Evolutionary conservation across 1,140 invertebrate species (phyloP).

Genomic region (Drosophila insularis): DNA sequence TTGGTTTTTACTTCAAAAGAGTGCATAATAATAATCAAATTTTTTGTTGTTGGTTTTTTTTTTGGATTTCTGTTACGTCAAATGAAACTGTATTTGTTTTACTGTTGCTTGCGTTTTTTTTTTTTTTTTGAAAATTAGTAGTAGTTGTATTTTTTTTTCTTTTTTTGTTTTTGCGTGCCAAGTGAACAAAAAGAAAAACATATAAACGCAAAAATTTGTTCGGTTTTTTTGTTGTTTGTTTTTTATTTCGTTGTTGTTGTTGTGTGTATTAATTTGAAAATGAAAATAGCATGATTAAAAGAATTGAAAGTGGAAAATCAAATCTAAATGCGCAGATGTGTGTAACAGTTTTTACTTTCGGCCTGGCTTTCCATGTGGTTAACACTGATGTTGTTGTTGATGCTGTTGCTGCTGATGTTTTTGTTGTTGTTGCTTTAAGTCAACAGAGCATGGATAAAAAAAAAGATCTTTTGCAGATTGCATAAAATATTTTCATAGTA

Average conservation of each 20-base stretch:
- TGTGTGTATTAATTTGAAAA: constrained; percentile 23
- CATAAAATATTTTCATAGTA: constrained; percentile 53
- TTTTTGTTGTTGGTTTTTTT: neutral
- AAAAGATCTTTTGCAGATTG: constrained; percentile 39
- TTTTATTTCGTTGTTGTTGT: neutral
- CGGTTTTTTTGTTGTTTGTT: constrained; percentile 28
- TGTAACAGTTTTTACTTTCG: constrained; percentile 75
- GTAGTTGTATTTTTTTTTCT: neutral
- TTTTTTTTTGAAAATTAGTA: neutral
- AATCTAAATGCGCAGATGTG: constrained; percentile 76
- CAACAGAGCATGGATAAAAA: constrained; percentile 55
- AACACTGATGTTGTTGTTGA: constrained; percentile 17
- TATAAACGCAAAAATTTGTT: constrained; percentile 7
- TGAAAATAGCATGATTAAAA: constrained; percentile 28
- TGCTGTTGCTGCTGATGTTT: constrained; percentile 27
- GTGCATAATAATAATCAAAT: constrained; percentile 28
- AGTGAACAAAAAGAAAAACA: constrained; percentile 24
- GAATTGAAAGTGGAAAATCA: constrained; percentile 68
- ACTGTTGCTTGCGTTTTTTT: constrained; percentile 19
- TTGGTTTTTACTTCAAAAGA: constrained; percentile 3
- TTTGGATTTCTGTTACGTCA: constrained; percentile 6
- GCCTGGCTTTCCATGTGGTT: constrained; percentile 54
- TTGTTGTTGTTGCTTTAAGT: constrained; percentile 24
- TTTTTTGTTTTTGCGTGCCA: constrained; percentile 42
- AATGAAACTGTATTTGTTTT: constrained; percentile 15